Percentiles rank a stretch among this genome's conserved stretches.
Evolutionary conservation across 2,113 vertebrate genomes (phyloP).

Genomic region (Fulmarus glacialis): DNA sequence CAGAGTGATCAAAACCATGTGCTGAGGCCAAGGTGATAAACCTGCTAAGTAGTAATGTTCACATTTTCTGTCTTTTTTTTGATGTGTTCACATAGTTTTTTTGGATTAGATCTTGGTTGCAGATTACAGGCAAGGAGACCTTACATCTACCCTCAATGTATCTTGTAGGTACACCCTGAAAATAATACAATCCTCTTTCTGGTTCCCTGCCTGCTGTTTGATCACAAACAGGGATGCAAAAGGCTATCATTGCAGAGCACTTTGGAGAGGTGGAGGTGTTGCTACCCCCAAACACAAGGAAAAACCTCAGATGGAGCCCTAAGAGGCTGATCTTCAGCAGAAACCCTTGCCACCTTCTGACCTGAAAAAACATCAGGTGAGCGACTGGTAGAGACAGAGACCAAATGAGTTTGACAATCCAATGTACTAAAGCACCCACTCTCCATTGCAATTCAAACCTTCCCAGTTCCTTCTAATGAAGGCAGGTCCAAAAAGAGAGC

Average conservation of each 20-base stretch:
- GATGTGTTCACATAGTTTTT: background rate
- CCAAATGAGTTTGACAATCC: rapidly evolving
- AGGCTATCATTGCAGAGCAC: background rate
- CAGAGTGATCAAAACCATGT: background rate
- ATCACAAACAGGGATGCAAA: background rate
- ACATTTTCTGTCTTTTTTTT: background rate
- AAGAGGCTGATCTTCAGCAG: background rate
- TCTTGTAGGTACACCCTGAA: background rate
- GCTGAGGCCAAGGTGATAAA: background rate
- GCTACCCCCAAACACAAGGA: background rate
- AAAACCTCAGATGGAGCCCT: background rate
- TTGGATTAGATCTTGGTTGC: background rate
- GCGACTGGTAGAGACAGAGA: background rate
- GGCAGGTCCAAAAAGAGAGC: background rate
- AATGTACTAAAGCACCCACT: background rate
- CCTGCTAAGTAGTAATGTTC: background rate
- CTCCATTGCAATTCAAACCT: background rate
- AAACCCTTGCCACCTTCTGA: background rate
- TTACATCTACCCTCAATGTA: background rate
- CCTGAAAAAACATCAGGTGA: background rate
- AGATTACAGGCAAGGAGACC: background rate
- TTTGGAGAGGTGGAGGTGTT: background rate
- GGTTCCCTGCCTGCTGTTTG: background rate
- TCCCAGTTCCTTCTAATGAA: background rate
- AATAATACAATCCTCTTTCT: background rate